Evolutionary conservation across 2,888 invertebrate genomes (phyloP), one percentile per base, ranked within the genome.

Genomic region (Nomada flava): DNA sequence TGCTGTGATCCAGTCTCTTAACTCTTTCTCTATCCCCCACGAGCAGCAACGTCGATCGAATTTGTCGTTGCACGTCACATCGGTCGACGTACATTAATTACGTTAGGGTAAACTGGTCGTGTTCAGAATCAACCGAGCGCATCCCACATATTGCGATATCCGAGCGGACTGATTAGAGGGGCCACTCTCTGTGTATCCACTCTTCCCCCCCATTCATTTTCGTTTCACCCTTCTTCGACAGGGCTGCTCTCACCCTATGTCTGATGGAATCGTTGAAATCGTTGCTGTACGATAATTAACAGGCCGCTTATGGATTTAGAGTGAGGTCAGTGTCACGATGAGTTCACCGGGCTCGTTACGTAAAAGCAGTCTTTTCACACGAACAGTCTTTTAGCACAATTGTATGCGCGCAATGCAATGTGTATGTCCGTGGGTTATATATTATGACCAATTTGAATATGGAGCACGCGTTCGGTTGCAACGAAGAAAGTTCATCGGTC

Each of bases 251-350:
- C 68, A n/a, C 26, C 64, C 52, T 60, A 5, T 2, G 0, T 26
- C 42, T 36, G 65, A 50, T 52, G 82, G 57, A 82, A 74, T 82
- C 69, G 69, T 74, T 74, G 64, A 71, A 78, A 75, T 78, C 75
- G 79, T 72, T 52, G 83, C 65, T 55, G 26, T 52, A 72, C 64
- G 74, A 76, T 86, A 86, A 88, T 79, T 76, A 79, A 72, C 69
- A 26, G 60, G 68, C 55, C 77, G 55, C 68, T 83, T 64, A 69
- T 71, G 69, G 80, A 79, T 80, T 81, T 76, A 71, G 72, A 80
- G 83, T 76, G 78, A 80, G 85, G 79, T 84, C 87, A 84, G 87
- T 83, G 86, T 87, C 86, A 83, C 78, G 60, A 62, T 36, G 71
- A n/a, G 52, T 52, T 62, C 64, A 60, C 60, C 68, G 69, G 69